phyloP scores from a whole-genome alignment of 1,140 invertebrate genomes.

The Neodiprion virginianus region DNA sequence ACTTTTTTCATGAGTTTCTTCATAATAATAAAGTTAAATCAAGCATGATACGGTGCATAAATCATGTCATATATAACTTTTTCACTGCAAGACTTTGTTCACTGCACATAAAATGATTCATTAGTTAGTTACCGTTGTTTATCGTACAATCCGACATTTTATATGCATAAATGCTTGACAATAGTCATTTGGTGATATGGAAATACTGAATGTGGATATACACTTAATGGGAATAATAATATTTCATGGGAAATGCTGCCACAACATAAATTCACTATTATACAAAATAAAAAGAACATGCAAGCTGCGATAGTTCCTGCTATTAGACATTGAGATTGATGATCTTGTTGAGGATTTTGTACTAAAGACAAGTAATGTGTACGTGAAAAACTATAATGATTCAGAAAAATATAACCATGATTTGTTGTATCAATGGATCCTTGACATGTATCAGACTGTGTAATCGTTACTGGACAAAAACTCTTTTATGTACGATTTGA shows the following conservation, averaged over 20 bases:
- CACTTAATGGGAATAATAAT: neutral
- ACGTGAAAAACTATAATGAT: neutral
- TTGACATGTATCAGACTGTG: neutral
- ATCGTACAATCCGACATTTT: neutral
- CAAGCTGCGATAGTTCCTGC: neutral
- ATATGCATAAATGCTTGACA: neutral
- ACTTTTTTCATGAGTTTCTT: too few relatives aligned
- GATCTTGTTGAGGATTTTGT: neutral
- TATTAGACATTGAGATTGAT: slow-evolving; percentile 1
- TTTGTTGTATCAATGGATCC: neutral
- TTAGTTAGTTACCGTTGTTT: neutral
- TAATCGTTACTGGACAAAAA: neutral
- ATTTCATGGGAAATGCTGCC: neutral
- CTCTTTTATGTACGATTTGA: neutral
- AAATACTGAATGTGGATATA: neutral
- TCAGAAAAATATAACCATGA: neutral
- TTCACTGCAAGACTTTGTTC: too few relatives aligned
- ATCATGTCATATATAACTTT: too few relatives aligned
- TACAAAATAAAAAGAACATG: neutral
- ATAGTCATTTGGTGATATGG: neutral
- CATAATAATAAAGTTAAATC: too few relatives aligned
- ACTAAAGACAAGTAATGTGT: neutral
- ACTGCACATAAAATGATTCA: too few relatives aligned
- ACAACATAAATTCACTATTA: neutral
- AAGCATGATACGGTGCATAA: too few relatives aligned